Base-by-base conservation (phyloP, 1,140 invertebrate species). In the Cotesia chilonis region DNA sequence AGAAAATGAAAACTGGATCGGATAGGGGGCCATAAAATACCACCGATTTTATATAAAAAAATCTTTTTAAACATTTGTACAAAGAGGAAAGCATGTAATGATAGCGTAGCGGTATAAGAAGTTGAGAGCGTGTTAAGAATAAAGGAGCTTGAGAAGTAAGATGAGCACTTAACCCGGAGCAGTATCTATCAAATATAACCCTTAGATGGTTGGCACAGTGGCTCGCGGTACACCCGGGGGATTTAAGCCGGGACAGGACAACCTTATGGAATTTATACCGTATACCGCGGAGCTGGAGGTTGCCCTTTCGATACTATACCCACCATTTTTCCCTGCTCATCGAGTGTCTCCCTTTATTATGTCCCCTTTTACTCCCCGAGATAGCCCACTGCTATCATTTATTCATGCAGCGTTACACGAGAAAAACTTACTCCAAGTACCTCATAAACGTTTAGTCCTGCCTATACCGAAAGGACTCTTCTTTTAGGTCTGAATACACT, bases 141-240 rank as follows among this genome's bases (percentile, higher is more conserved):
- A 52, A 41, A 7, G 64, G 41, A 28, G n/a, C 20, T 12, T 36
- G 74, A 82, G 83, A 86, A 85, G 86, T 87, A 86, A 84, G 84
- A 87, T 87, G 84, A 86, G 84, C 85, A 86, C 85, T 85, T 87
- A 84, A 82, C 77, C 76, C 69, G 74, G 35, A 20, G 77, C 78
- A 77, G 77, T 85, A 86, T 87, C 83, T 84, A 85, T 85, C 84
- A 85, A 87, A 84, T 82, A 85, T 85, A 86, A 85, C 83, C 82
- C 84, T 86, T 85, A 85, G 84, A 77, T 47, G 75, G 75, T 74
- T 74, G 73, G 79, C 76, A 76, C 70, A 72, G 75, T 72, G 70
- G 65, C 69, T 73, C 69, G 75, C 64, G 59, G 37, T 57, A 66
- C 75, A 81, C 82, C 74, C 83, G 65, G 74, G 82, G 79, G 83